A percentile compares a stretch with the other conserved stretches of the same genome.
Conservation (phyloP, 53 echinoderm and acorn worm species). For the Paelopatides confundens region DNA sequence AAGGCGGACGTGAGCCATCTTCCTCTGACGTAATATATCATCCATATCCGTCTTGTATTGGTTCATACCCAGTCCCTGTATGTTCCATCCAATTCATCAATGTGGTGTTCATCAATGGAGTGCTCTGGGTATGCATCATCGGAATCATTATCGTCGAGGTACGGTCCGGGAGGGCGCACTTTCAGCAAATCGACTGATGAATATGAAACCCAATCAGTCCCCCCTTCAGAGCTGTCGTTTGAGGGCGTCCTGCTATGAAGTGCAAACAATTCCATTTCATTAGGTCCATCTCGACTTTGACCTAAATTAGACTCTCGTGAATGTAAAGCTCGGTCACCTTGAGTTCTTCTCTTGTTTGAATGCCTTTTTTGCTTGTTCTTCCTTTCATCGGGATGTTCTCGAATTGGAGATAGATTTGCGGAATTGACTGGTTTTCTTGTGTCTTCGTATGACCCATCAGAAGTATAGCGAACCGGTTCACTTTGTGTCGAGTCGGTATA, state of each 20-base stretch:
- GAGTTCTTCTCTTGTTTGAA: conserved; percentile 7
- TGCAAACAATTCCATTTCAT: background rate
- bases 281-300: background rate
- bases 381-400: conserved; percentile 52
- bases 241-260: conserved; percentile 36
- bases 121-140: conserved; percentile 6
- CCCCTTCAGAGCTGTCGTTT: background rate
- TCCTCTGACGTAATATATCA: background rate
- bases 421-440: conserved; percentile 4
- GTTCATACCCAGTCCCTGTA: conserved; percentile 29
- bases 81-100: background rate
- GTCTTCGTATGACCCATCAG: conserved; percentile 15
- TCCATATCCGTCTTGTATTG: background rate
- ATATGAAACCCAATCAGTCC: background rate
- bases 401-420: conserved; percentile 42
- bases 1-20: background rate
- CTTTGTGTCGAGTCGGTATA: background rate
- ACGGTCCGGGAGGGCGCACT: conserved; percentile 20
- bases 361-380: conserved; percentile 4
- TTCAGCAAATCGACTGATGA: conserved; percentile 17
- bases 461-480: background rate
- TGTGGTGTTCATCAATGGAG: background rate
- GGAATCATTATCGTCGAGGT: conserved; percentile 10
- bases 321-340: background rate
- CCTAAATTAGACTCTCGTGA: background rate